These are phyloP conservation scores for Belgica antarctica DNA, from an alignment of 2,888 invertebrate genomes.

Conservation along the genomic window DNA sequence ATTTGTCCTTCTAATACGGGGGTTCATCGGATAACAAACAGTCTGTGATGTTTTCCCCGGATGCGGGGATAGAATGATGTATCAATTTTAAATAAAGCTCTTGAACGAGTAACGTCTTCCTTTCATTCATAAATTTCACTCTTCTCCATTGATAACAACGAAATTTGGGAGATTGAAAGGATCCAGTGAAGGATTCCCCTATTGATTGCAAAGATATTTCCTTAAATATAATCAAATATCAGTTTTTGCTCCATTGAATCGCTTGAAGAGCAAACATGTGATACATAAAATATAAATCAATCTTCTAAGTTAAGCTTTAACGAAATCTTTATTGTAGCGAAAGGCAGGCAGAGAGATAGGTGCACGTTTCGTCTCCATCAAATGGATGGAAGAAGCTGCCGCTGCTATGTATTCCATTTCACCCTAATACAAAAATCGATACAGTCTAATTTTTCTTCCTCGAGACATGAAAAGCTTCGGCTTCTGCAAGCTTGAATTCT, in stretches of 20 bases:
- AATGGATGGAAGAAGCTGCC: not conserved
- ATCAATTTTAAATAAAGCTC: not conserved
- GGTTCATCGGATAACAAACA: constrained; percentile 25
- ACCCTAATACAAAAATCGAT: constrained; percentile 39
- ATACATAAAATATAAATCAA: constrained; percentile 42
- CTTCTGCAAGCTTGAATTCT: too few relatives aligned
- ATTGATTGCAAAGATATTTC: constrained; percentile 40
- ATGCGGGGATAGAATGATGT: not conserved
- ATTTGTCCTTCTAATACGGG: constrained; percentile 21
- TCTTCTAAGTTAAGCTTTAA: constrained; percentile 32
- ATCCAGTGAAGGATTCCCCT: not conserved
- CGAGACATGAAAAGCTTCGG: constrained; percentile 11
- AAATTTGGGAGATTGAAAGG: not conserved
- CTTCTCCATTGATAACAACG: not conserved
- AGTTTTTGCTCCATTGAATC: constrained; percentile 41
- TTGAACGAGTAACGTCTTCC: too few relatives aligned
- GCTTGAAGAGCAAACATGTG: constrained; percentile 24
- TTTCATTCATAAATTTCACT: too few relatives aligned
- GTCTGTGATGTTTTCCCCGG: not conserved
- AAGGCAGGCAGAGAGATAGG: not conserved
- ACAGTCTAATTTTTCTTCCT: constrained; percentile 13
- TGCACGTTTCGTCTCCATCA: constrained; percentile 8
- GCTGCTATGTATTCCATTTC: not conserved
- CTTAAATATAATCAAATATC: constrained; percentile 42
- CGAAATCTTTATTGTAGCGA: constrained; percentile 28